Evolutionary conservation across 2,888 invertebrate species (phyloP), one percentile per base, ranked within the genome.

Genomic region (Entomobrya proxima): DNA sequence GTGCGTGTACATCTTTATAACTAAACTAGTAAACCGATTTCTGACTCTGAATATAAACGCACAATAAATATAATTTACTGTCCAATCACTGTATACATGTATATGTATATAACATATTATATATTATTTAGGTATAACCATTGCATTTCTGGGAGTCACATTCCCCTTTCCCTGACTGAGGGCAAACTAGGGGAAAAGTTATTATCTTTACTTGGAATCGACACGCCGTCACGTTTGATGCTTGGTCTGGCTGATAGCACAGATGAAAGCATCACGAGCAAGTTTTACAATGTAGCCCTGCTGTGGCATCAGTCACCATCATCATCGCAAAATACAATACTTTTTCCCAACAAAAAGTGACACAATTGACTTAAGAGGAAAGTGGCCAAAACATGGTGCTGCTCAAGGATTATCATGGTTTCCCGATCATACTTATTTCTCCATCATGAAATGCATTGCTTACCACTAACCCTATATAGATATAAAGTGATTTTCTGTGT

Each of bases 141-240:
- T 79, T 79, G 40, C 74, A 47, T 52, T 76, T 55, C 37, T 58
- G 9, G 21, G 35, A 75, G 75, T 32, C 50, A 61, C 50, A 24
- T 79, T 84, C 52, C 85, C 85, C 85, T 61, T 79, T 72, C 50
- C 44, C 47, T 32, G 67, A 58, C 78, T 32, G 58, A 78, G 72
- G 78, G 78, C 78, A 85, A 61, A 64, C 18, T 74, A 79, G 85
- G 85, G 85, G 74, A 79, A 85, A 74, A 78, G 79, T 78, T 78
- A 87, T 86, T 85, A 84, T 87, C 87, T 72, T 52, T 61, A 7
- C 37, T 30, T 44, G 76, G 75, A 82, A 87, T 87, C 74, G 87
- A 85, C 87, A 87, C 87, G 87, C 85, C 85, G 85, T 87, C 87
- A 87, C 87, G 87, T 87, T 81, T 87, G 80, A 76, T 74, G 75